Conservation (phyloP, 2,113 vertebrate genomes). For the Pogona vitticeps region DNA sequence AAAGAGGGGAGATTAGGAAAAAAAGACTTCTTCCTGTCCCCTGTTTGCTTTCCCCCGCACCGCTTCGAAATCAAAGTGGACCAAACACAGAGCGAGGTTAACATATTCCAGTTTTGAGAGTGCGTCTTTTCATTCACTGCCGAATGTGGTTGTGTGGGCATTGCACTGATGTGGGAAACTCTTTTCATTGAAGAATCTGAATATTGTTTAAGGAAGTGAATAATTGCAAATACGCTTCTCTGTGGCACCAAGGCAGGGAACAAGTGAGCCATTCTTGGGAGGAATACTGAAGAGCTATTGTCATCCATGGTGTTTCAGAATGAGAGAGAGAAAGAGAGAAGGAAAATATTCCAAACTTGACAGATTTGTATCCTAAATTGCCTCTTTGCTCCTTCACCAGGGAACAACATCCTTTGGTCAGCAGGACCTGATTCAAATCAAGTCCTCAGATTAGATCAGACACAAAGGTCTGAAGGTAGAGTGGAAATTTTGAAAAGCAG, state of each 20-base stretch:
- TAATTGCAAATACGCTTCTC: constrained; percentile 89
- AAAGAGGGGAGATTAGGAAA: too few relatives aligned
- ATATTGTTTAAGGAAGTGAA: constrained; percentile 92
- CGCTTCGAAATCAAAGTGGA: constrained; percentile 58
- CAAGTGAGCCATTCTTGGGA: constrained; percentile 88
- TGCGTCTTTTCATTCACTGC: constrained; percentile 77
- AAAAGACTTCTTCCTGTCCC: constrained; percentile 10
- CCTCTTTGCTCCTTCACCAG: constrained; percentile 65
- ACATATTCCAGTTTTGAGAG: constrained; percentile 64
- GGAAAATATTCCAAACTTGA: constrained; percentile 78
- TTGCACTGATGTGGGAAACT: constrained; percentile 87
- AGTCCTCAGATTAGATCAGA: too few relatives aligned
- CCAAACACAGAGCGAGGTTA: constrained; percentile 69
- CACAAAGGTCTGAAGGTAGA: constrained; percentile 30
- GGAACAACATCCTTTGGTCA: constrained; percentile 29
- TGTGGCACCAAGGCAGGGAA: constrained; percentile 82
- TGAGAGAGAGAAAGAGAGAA: background rate
- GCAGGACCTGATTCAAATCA: constrained; percentile 26
- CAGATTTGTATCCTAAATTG: constrained; percentile 78
- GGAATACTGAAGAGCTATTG: constrained; percentile 76
- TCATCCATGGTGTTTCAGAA: constrained; percentile 68
- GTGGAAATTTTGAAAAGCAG: background rate
- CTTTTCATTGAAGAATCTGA: constrained; percentile 89
- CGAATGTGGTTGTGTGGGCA: constrained; percentile 82
- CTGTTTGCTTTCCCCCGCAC: constrained; percentile 23